Conservation (phyloP, 2,888 invertebrate species). For the Leptinotarsa rubiginosa region DNA sequence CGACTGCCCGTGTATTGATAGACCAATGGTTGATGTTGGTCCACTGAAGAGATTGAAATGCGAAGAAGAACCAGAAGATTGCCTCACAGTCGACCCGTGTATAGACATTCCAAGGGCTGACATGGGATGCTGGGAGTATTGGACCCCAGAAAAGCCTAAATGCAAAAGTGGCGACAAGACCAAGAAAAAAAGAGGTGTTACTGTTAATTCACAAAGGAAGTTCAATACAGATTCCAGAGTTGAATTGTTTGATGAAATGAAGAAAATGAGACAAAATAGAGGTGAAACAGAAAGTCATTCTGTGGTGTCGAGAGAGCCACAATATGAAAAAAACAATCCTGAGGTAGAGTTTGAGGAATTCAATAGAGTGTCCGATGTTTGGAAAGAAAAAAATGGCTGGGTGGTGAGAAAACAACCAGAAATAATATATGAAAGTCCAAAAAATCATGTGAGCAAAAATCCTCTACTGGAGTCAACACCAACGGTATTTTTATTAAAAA, state of each 20-base stretch:
- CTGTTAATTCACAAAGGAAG: conserved; percentile 26
- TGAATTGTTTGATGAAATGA: neutral
- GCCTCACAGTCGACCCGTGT: conserved; percentile 34
- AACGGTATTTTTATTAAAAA: conserved; percentile 1
- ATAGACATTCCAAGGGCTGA: conserved; percentile 48
- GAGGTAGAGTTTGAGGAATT: neutral
- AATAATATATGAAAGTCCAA: neutral
- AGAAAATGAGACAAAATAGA: neutral
- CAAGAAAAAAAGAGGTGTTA: conserved; percentile 17
- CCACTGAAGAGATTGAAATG: conserved; percentile 45
- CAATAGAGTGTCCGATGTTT: neutral
- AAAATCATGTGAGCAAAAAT: neutral
- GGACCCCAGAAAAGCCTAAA: conserved; percentile 36
- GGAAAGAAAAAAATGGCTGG: conserved; percentile 3
- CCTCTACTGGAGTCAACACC: neutral
- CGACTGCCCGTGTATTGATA: conserved; percentile 53
- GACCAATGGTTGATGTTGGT: conserved; percentile 46
- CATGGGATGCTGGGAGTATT: conserved; percentile 54
- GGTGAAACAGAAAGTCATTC: neutral
- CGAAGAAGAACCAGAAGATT: conserved; percentile 41
- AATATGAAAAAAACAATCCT: neutral
- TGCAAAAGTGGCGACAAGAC: conserved; percentile 29
- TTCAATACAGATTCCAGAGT: conserved; percentile 33
- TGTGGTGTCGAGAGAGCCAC: neutral
- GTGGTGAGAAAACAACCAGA: neutral